Evolutionary conservation across 2,797 vertebrate species (phyloP).

Genomic region (Platalea minor): DNA sequence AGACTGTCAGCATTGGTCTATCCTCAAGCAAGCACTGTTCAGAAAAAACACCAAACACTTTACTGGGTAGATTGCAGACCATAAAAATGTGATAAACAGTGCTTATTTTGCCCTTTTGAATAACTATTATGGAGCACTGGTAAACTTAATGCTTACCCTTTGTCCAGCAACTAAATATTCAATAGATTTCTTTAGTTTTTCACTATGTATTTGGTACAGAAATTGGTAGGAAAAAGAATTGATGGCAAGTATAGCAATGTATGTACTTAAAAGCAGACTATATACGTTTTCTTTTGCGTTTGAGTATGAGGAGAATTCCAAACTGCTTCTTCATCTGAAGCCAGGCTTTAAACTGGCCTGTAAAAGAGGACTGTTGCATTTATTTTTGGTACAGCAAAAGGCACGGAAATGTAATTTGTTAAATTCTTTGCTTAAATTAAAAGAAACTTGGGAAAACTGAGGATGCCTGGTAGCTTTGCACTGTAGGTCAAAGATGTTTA

Average conservation of each 20-base stretch:
- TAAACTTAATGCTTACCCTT: background rate
- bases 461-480: background rate
- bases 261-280: background rate
- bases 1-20: background rate
- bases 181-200: background rate
- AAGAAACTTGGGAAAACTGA: background rate
- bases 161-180: background rate
- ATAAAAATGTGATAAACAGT: accelerated
- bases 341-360: background rate
- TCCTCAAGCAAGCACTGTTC: background rate
- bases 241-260: background rate
- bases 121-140: background rate
- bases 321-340: background rate
- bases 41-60: background rate
- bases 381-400: background rate
- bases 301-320: background rate
- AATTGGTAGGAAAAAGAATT: background rate
- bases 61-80: background rate
- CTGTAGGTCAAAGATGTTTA: background rate
- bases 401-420: background rate
- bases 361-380: background rate
- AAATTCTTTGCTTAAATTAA: background rate
- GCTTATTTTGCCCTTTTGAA: background rate
- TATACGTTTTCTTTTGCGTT: background rate
- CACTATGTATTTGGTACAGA: background rate